Base-by-base conservation (phyloP, 2,888 invertebrate genomes). In the Lepidochrysops patricia region DNA sequence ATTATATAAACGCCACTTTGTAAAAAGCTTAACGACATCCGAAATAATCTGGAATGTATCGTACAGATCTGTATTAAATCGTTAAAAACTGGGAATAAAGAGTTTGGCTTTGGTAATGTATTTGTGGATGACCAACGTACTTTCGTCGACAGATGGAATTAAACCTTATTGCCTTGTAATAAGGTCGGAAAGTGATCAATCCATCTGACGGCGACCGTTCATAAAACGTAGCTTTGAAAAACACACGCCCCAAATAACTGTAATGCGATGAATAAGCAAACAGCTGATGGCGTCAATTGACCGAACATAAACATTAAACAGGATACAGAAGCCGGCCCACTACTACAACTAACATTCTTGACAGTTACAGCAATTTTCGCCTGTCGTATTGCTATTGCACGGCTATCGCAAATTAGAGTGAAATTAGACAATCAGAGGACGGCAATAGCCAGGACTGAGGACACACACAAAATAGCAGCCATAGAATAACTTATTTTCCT, bases 221-320 rank as follows among this genome's bases (percentile, higher is more conserved):
- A 62, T 63, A 66, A 66, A 68, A 66, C 66, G 66, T 61, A 65
- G 77, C 82, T 57, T 60, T 62, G 62, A 75, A 75, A 79, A 73
- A 70, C 72, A 72, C 66, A 72, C 68, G 76, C 70, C 72, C 78
- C 69, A 77, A 80, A 84, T 82, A 82, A 73, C 74, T 75, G 66
- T 72, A 50, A 48, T 15, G 60, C 43, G 54, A 60, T 48, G 57
- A 58, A 26, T 50, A 25, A 19, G 19, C 35, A 34, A 37, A 57
- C 32, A 32, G 19, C 43, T 29, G 52, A 57, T 50, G 26, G 32
- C 49, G 34, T 52, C 57, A 25, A 35, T 19, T 27, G 35, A 35
- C 49, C 48, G 49, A 49, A 35, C 35, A 12, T 52, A 59, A 52
- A 52, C 54, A 54, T 5, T 52, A 59, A 52, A 52, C 54, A 54